Evolutionary conservation across 1,140 invertebrate species (phyloP), one percentile per base, ranked within the genome.

Genomic region (Macrobrachium rosenbergii): DNA sequence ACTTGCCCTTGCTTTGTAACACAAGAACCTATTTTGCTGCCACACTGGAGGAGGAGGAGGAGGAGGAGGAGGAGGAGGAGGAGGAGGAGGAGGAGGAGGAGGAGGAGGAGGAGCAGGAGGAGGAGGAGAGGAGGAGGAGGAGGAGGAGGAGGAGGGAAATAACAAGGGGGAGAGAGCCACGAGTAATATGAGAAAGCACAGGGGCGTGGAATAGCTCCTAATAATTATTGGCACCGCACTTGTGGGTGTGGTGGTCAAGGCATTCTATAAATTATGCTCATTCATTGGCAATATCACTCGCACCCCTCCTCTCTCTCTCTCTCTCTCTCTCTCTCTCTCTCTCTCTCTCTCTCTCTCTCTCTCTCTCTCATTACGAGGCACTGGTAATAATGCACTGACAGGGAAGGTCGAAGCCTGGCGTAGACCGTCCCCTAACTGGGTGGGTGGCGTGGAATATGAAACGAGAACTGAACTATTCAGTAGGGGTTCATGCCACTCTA

Each of bases 271-370:
- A 12, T 5, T 2, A 52, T 58, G 16, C 14, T 52, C 75, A 58
- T 58, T 77, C 75, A 58, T 58, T 75, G 37, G 43, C 73, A 45
- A 37, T 75, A 37, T 75, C 73, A 45, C 73, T 75, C 73, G 28
- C 73, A 28, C 73, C 37, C 73, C 37, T 23, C 37, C 73, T 75
- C 73, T 75, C 73, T 73, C 69, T 73, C 69, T 73, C 69, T 73
- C 69, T 73, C 69, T 73, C 69, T 73, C 69, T 21, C 12, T 72
- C n/a, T 16, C 67, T 72, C 67, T n/a, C n/a, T 72, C n/a, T 72
- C 67, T n/a, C 67, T 72, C n/a, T 72, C n/a, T 72, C 3, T 28
- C 52, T 10, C 8, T 12, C 52, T 10, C 12, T 52, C 52, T 12
- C 12, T 12, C 52, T 52, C 52, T 52, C 52, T 52, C 52, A 12